phyloP scores from a whole-genome alignment of 2,113 vertebrate species.

The Crotophaga sulcirostris region DNA sequence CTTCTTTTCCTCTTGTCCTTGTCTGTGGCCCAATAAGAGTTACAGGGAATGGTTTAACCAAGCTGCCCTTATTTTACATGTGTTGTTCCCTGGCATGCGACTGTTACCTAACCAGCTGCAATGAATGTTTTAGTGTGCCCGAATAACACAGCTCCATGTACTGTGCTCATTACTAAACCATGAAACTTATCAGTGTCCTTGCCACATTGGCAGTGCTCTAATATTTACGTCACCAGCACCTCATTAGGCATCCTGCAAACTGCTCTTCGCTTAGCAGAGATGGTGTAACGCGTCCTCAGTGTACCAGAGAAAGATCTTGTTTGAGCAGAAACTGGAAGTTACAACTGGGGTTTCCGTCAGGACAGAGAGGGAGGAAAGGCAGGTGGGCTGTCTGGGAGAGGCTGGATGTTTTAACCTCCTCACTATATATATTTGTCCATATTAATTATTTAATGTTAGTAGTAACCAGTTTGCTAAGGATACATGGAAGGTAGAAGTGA shows the following conservation, averaged over 20 bases:
- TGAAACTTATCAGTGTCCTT: neutral
- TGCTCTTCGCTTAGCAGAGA: neutral
- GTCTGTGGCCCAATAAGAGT: neutral
- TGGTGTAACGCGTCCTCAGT: neutral
- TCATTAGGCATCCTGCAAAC: neutral
- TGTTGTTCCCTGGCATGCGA: neutral
- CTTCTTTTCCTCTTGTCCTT: neutral
- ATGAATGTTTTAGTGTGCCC: slow-evolving; percentile 21
- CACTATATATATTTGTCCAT: rapidly evolving
- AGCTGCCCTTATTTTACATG: neutral
- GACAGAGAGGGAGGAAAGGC: neutral
- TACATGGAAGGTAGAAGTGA: neutral
- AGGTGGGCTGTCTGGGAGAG: rapidly evolving
- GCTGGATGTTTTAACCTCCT: neutral
- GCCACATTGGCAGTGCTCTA: neutral
- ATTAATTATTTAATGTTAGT: neutral
- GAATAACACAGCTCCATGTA: neutral
- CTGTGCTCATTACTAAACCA: slow-evolving; percentile 32
- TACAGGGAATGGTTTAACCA: neutral
- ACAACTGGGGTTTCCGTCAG: neutral
- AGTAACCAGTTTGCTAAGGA: neutral
- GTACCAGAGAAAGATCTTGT: neutral
- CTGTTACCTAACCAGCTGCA: slow-evolving; percentile 34
- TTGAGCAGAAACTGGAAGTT: neutral
- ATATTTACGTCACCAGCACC: neutral